A percentile compares a stretch with the other conserved stretches of the same genome.
These are phyloP conservation scores for Cottus gobio DNA, from an alignment of 2,113 vertebrate species.

Conservation along the genomic window DNA sequence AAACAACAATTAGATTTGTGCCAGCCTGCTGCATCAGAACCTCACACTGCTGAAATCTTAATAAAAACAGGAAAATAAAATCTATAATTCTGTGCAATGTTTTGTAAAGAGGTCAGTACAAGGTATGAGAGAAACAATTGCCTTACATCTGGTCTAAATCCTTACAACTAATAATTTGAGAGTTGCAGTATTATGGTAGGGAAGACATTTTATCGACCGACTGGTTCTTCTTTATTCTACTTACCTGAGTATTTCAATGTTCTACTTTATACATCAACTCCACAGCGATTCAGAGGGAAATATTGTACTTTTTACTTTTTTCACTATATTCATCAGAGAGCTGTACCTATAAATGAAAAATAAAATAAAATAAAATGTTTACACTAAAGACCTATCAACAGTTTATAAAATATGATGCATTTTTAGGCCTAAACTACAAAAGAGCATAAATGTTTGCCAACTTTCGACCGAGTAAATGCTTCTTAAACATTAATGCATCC, in stretches of 20 bases:
- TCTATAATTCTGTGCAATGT: neutral
- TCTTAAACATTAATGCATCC: neutral
- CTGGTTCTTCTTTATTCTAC: neutral
- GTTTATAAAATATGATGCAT: neutral
- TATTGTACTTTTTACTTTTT: neutral
- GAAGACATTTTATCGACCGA: neutral
- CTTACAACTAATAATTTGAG: neutral
- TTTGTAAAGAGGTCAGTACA: constrained; percentile 9
- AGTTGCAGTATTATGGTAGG: neutral
- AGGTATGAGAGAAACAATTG: neutral
- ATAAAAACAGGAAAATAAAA: constrained; percentile 15
- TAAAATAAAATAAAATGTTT: neutral
- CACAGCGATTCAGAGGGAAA: neutral
- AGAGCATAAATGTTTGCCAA: neutral
- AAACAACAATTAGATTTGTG: constrained; percentile 63
- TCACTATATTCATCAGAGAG: neutral
- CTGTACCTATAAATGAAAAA: too few relatives aligned
- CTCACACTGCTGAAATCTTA: constrained; percentile 36
- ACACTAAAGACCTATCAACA: neutral
- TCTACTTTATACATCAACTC: neutral
- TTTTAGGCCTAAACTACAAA: neutral
- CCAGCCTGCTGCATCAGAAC: constrained; percentile 41
- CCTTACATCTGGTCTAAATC: neutral
- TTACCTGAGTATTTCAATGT: neutral
- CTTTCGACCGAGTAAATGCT: neutral